phyloP scores from a whole-genome alignment of 2,888 invertebrate genomes.

The Linyphia triangularis region DNA sequence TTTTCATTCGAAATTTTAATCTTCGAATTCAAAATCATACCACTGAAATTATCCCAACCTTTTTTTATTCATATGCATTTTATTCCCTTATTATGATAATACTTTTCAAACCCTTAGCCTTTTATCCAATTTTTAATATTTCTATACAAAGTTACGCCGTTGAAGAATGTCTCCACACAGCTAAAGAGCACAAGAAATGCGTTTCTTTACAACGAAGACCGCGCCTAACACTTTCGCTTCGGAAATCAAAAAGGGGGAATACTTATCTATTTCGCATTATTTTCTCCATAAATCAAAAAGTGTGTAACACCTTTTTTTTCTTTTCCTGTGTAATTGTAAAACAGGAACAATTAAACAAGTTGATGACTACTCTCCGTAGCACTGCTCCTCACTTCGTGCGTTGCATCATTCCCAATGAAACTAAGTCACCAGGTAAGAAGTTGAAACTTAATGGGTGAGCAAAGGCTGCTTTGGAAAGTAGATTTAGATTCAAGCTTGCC shows the following conservation, averaged over 20 bases:
- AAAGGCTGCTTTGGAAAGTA: background rate
- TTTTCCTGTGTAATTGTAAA: conserved; percentile 21
- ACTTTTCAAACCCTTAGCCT: no score
- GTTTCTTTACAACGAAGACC: background rate
- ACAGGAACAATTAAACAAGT: conserved; percentile 81
- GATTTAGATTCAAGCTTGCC: background rate
- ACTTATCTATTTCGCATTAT: no score
- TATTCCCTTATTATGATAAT: no score
- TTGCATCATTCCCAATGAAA: conserved; percentile 84
- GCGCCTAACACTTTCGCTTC: background rate
- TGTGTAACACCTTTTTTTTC: background rate
- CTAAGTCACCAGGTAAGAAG: conserved; percentile 89
- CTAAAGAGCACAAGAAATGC: background rate
- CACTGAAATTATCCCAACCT: background rate
- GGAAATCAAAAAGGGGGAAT: background rate
- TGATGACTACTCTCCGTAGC: conserved; percentile 82
- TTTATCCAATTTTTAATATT: conserved; percentile 5
- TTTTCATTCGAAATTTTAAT: no score
- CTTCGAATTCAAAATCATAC: background rate
- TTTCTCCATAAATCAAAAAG: background rate
- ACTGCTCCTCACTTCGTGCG: conserved; percentile 83
- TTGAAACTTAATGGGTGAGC: background rate
- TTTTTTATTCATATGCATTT: background rate
- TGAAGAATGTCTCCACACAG: background rate
- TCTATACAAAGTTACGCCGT: background rate